These are phyloP conservation scores for Acleris emargana DNA, from an alignment of 2,888 invertebrate genomes.

Conservation along the genomic window DNA sequence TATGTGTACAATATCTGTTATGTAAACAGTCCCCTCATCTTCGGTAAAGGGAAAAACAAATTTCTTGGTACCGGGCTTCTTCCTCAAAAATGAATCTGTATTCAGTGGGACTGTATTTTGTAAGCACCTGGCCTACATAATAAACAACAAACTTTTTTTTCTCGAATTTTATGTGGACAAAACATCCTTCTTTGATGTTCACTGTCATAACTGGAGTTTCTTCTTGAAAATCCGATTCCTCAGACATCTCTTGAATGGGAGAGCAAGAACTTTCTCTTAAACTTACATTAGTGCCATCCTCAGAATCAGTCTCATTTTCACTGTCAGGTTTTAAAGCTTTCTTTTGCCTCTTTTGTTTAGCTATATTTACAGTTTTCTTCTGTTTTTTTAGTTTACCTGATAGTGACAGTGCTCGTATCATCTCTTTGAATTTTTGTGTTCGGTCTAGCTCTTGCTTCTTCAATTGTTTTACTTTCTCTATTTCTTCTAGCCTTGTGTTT, in stretches of 20 bases:
- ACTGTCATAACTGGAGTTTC: slow-evolving; percentile 2
- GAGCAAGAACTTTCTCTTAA: slow-evolving; percentile 22
- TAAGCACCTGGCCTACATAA: slow-evolving; percentile 1
- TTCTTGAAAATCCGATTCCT: not conserved
- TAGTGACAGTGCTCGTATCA: slow-evolving; percentile 8
- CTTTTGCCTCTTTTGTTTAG: slow-evolving; percentile 20
- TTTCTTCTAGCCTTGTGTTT: slow-evolving; percentile 25
- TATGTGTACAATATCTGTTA: slow-evolving; percentile 8
- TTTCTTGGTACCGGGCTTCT: slow-evolving; percentile 13
- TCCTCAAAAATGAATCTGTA: slow-evolving; percentile 11
- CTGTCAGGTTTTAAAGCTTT: not conserved
- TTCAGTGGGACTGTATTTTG: slow-evolving; percentile 9
- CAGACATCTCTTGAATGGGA: slow-evolving; percentile 1
- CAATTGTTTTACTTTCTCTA: slow-evolving; percentile 20
- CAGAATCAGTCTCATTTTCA: slow-evolving; percentile 4
- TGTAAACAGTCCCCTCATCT: slow-evolving; percentile 13
- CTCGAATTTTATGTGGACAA: slow-evolving; percentile 7
- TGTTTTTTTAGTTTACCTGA: too few relatives aligned
- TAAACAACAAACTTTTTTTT: slow-evolving; percentile 1
- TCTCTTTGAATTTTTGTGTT: slow-evolving; percentile 6
- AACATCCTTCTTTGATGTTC: not conserved
- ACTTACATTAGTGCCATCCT: slow-evolving; percentile 19
- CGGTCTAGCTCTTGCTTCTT: slow-evolving; percentile 18
- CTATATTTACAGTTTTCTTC: too few relatives aligned
- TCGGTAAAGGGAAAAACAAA: slow-evolving; percentile 1